Base-by-base conservation (phyloP, 2,113 vertebrate species). In the Beaufortia kweichowensis region DNA sequence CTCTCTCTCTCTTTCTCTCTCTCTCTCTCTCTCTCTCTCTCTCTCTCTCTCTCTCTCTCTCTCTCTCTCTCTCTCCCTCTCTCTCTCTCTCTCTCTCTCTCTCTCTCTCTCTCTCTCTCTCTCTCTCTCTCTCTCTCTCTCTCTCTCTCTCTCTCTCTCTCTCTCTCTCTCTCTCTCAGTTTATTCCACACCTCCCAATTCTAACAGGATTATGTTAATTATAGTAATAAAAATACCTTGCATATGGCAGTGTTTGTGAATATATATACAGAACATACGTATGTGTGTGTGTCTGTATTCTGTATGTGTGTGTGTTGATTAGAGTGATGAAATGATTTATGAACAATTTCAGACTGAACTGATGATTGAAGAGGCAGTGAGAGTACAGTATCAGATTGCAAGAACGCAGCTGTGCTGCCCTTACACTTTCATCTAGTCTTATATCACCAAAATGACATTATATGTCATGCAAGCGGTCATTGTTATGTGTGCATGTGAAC, bases 271-370 rank as follows among this genome's bases (percentile, higher is more conserved):
- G 28, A 55, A 55, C 55, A 35, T n/a, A 53, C 14, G 14, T 57
- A 62, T 39, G 23, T 61, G 50, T 19, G 8, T 61, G 57, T 50
- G 70, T 48, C 17, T 75, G 31, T 8, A 12, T 48, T 4, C 21
- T 57, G 46, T 70, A 39, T 81, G 66, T 43, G 21, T 70, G 50
- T 81, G 66, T 43, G 21, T 79, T 80, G 62, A 69, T 82, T 65
- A 80, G 77, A 79, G 73, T 76, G 82, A 81, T 83, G 59, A 82
- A 78, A 78, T 63, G 61, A 56, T 48, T 65, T 72, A 72, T 79
- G 60, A 79, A 63, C 4, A 78, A 24, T 21, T 56, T 65, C 28
- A 48, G 68, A 61, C 65, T 39, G 24, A 26, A 29, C 46, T 76
- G 73, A 9, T 76, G 79, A 80, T 53, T 70, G 79, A 77, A 43